Evolutionary conservation across 2,888 invertebrate genomes (phyloP).

Genomic region (Nomada fabriciana): DNA sequence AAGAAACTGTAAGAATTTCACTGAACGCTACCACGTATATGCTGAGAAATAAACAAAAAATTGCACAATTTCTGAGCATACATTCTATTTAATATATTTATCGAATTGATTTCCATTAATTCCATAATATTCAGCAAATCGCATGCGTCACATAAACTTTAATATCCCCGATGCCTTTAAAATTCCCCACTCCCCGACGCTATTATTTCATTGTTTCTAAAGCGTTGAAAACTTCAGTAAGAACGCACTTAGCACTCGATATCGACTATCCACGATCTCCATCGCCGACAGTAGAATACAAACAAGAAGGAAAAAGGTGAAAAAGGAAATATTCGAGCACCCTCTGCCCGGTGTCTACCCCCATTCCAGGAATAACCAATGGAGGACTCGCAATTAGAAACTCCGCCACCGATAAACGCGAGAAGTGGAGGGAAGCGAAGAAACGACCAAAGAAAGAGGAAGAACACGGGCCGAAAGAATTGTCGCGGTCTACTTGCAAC

Average conservation of each 20-base stretch:
- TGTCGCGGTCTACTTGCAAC: conserved; percentile 1
- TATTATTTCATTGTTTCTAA: too few species aligned
- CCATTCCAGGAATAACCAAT: conserved; percentile 61
- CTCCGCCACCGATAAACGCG: conserved; percentile 35
- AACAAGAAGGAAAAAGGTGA: neutral
- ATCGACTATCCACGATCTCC: too few species aligned
- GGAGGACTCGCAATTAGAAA: conserved; percentile 64
- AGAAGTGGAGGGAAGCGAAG: conserved; percentile 37
- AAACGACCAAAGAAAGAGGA: conserved; percentile 30
- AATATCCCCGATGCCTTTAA: too few species aligned
- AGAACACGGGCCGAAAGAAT: neutral
- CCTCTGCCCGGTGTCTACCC: neutral
- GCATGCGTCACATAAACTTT: too few species aligned
- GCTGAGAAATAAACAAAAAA: neutral
- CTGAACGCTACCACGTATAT: too few species aligned
- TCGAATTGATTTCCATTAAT: too few species aligned
- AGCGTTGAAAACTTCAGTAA: too few species aligned
- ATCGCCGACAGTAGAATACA: neutral
- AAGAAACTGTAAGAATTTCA: too few species aligned
- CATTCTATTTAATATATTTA: too few species aligned
- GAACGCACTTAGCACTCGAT: too few species aligned
- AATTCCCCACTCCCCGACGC: too few species aligned
- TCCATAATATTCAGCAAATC: too few species aligned
- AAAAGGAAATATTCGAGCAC: conserved; percentile 9
- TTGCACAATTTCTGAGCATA: neutral